Percentiles rank a stretch among this genome's conserved stretches.
These are phyloP conservation scores for Agonum fuliginosum DNA, from an alignment of 2,888 invertebrate genomes.

Conservation along the genomic window DNA sequence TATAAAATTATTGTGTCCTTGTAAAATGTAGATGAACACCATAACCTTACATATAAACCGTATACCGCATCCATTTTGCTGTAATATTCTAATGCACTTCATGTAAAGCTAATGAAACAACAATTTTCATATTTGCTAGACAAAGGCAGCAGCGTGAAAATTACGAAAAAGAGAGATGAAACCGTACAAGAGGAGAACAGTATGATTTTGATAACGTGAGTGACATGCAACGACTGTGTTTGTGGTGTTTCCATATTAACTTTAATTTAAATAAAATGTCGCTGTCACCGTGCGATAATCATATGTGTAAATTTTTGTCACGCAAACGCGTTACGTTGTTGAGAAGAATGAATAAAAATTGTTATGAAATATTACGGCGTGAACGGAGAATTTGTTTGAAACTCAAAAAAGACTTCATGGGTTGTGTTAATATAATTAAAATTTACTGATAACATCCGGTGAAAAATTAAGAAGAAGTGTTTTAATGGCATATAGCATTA, in stretches of 20 bases:
- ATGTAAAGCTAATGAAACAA: slow-evolving; percentile 14
- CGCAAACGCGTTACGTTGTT: slow-evolving; percentile 28
- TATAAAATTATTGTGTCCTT: too few species aligned
- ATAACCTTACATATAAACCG: too few species aligned
- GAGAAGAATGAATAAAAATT: slow-evolving; percentile 8
- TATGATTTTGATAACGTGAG: slow-evolving; percentile 22
- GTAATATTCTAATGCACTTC: not conserved
- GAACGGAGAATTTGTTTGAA: slow-evolving; percentile 18
- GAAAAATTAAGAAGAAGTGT: too few species aligned
- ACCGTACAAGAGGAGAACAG: not conserved
- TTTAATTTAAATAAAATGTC: slow-evolving; percentile 50
- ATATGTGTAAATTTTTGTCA: slow-evolving; percentile 37
- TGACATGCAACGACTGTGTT: slow-evolving; percentile 7
- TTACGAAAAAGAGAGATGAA: not conserved
- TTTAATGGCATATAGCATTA: too few species aligned
- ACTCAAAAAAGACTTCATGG: too few species aligned
- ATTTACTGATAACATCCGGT: too few species aligned
- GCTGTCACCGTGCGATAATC: slow-evolving; percentile 45
- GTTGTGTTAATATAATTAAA: too few species aligned
- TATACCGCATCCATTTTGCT: not conserved
- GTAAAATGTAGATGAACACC: too few species aligned
- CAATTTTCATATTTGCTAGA: not conserved
- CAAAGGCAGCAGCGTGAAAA: not conserved
- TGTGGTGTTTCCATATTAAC: slow-evolving; percentile 32
- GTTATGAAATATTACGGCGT: slow-evolving; percentile 17